These are phyloP conservation scores for Mycogona germanica DNA, from an alignment of 2,888 invertebrate genomes.

Conservation along the genomic window DNA sequence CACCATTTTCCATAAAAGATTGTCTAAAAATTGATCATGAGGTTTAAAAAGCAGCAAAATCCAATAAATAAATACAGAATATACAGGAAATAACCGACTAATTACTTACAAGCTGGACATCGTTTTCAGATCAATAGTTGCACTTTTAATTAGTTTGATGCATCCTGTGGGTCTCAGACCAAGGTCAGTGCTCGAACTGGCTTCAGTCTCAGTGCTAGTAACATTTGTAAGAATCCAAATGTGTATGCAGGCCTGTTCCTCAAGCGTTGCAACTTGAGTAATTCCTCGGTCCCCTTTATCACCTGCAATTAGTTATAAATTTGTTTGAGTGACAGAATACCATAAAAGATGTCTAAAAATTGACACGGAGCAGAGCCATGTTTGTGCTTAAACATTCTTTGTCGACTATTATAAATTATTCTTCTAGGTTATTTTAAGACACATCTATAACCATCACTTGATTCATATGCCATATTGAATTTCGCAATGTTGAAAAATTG, in stretches of 20 bases:
- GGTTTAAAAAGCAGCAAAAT: neutral
- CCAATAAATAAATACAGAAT: neutral
- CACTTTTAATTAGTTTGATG: conserved; percentile 1
- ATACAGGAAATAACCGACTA: neutral
- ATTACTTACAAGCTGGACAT: neutral
- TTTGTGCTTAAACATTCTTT: neutral
- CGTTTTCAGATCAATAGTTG: neutral
- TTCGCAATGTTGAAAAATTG: no score
- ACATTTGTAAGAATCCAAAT: conserved; percentile 3
- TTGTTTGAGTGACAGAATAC: no score
- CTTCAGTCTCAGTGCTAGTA: neutral
- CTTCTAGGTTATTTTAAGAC: no score
- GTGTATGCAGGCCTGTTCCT: neutral
- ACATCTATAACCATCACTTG: no score
- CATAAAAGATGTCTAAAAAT: neutral
- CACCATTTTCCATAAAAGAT: neutral
- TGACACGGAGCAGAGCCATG: neutral
- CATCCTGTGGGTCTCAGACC: neutral
- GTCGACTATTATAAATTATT: no score
- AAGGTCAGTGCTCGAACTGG: neutral
- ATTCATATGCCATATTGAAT: no score
- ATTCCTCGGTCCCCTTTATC: neutral
- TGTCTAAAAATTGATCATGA: neutral
- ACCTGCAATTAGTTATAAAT: neutral
- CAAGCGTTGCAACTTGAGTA: conserved; percentile 10